Percentiles rank a stretch among this genome's conserved stretches.
Evolutionary conservation across 2,888 invertebrate genomes (phyloP).

Genomic region (Rhingia rostrata): DNA sequence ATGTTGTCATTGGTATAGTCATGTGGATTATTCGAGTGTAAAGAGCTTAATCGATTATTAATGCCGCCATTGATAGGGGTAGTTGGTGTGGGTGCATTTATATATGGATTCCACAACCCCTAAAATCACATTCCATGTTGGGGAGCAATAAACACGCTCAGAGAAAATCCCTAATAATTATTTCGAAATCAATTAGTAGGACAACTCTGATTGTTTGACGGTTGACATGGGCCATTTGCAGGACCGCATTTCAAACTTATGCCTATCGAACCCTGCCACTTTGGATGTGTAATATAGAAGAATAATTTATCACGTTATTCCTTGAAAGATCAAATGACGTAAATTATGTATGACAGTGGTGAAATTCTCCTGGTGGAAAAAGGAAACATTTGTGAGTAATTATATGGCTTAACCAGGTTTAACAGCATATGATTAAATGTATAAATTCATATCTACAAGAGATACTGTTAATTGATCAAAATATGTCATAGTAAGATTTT

Average conservation of each 20-base stretch:
- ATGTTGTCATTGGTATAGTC: slow-evolving; percentile 58
- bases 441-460: too few species aligned
- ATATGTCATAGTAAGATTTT: too few species aligned
- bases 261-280: slow-evolving; percentile 1
- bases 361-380: not conserved
- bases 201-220: slow-evolving; percentile 63
- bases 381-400: not conserved
- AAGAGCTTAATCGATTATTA: slow-evolving; percentile 74
- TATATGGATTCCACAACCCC: slow-evolving; percentile 26
- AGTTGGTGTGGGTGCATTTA: slow-evolving; percentile 6
- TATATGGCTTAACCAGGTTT: too few species aligned
- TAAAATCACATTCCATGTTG: slow-evolving; percentile 3
- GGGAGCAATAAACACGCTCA: slow-evolving; percentile 36
- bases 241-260: slow-evolving; percentile 6
- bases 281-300: slow-evolving; percentile 5
- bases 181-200: slow-evolving; percentile 70
- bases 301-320: slow-evolving; percentile 60
- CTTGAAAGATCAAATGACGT: slow-evolving; percentile 28
- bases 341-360: slow-evolving; percentile 26
- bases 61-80: slow-evolving; percentile 68
- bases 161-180: slow-evolving; percentile 46
- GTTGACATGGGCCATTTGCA: slow-evolving; percentile 50
- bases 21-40: slow-evolving; percentile 72
- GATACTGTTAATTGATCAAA: too few species aligned
- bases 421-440: too few species aligned